phyloP scores from a whole-genome alignment of 2,113 vertebrate genomes.

The Garra rufa region DNA sequence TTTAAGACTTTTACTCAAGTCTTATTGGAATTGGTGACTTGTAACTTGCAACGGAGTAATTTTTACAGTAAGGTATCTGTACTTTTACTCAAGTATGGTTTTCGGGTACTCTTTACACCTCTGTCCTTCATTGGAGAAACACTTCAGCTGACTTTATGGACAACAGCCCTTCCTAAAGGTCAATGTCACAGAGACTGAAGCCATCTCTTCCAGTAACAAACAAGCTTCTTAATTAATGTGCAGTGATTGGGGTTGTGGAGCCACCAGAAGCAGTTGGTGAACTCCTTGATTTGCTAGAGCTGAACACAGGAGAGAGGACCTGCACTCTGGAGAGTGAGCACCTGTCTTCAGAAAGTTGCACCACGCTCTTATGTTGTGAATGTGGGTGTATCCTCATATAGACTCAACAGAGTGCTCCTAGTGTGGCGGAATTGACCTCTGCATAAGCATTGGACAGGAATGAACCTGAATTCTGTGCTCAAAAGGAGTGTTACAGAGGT shows the following conservation, averaged over 20 bases:
- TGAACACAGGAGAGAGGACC: constrained; percentile 30
- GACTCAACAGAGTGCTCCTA: constrained; percentile 35
- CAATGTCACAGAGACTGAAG: constrained; percentile 8
- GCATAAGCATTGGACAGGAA: not conserved
- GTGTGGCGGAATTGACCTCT: constrained; percentile 4
- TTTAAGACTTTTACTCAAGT: too few relatives aligned
- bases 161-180: constrained; percentile 43
- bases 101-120: too few relatives aligned
- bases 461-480: not conserved
- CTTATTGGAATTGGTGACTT: too few relatives aligned
- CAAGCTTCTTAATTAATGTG: constrained; percentile 27
- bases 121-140: constrained; percentile 49
- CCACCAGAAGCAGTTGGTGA: not conserved
- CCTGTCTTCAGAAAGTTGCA: not conserved
- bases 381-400: constrained; percentile 25
- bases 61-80: too few relatives aligned
- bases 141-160: constrained; percentile 24
- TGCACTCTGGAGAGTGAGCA: not conserved
- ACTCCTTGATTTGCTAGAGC: constrained; percentile 25
- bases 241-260: constrained; percentile 3
- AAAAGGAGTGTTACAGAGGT: not conserved
- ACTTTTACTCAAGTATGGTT: too few relatives aligned
- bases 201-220: constrained; percentile 23
- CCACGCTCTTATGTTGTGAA: not conserved
- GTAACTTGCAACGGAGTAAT: too few relatives aligned